Evolutionary conservation across 1,140 invertebrate species (phyloP).

Genomic region (Drosophila fuyamai): DNA sequence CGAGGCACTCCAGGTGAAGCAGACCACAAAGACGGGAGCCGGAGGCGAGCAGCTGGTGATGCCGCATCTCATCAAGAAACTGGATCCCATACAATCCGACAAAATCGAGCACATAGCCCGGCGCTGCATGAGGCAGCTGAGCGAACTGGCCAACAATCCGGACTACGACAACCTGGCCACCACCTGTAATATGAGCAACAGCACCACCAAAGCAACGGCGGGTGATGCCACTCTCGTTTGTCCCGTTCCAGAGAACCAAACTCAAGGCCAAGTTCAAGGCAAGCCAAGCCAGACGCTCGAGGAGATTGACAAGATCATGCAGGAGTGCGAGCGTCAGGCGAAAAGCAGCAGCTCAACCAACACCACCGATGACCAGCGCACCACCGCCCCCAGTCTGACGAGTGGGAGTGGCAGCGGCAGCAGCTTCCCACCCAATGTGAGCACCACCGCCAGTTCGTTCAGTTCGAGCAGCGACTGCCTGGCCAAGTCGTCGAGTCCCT

Average conservation of each 20-base stretch:
- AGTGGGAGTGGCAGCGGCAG: conserved; percentile 49
- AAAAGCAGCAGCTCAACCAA: conserved; percentile 37
- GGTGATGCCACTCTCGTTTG: conserved; percentile 75
- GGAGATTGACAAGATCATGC: conserved; percentile 84
- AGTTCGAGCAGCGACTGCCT: conserved; percentile 82
- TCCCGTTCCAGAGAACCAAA: conserved; percentile 72
- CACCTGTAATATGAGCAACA: conserved; percentile 67
- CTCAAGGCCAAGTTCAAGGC: conserved; percentile 7
- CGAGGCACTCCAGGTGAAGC: conserved; percentile 70
- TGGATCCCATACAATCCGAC: conserved; percentile 81
- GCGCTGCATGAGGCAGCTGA: conserved; percentile 82
- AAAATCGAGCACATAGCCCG: conserved; percentile 79
- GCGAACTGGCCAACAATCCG: conserved; percentile 63
- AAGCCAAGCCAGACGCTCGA: conserved; percentile 59
- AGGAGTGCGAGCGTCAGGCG: conserved; percentile 79
- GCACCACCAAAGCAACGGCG: conserved; percentile 19
- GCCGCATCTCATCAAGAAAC: conserved; percentile 77
- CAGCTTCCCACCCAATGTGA: conserved; percentile 54
- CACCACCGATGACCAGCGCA: conserved; percentile 65
- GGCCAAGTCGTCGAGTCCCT: conserved; percentile 81
- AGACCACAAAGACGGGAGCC: conserved; percentile 24
- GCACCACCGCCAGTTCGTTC: conserved; percentile 75
- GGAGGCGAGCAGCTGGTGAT: conserved; percentile 58
- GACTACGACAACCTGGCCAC: conserved; percentile 79
- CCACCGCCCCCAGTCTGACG: conserved; percentile 69